Evolutionary conservation across 2,888 invertebrate genomes (phyloP).

Genomic region (Dryadula phaetusa): DNA sequence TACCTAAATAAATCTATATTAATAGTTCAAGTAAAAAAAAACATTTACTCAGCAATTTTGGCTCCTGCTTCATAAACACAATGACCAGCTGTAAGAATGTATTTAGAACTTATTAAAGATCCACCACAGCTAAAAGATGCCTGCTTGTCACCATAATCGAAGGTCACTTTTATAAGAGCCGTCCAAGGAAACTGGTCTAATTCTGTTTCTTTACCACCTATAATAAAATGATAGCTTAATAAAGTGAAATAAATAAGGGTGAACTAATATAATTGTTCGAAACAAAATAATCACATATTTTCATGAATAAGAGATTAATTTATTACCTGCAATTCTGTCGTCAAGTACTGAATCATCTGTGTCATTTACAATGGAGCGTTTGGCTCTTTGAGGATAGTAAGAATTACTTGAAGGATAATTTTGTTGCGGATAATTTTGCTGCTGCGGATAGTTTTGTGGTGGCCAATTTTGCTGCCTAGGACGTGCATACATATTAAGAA

Average conservation of each 20-base stretch:
- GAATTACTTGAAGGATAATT: constrained; percentile 27
- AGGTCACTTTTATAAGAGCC: constrained; percentile 63
- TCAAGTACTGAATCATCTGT: constrained; percentile 50
- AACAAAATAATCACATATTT: neutral
- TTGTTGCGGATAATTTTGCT: constrained; percentile 23
- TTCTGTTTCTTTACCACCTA: constrained; percentile 72
- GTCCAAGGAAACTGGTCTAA: constrained; percentile 76
- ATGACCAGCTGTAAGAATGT: constrained; percentile 73
- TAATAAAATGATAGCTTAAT: neutral
- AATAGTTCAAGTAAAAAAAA: neutral
- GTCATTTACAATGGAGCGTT: constrained; percentile 42
- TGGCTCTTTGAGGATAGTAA: constrained; percentile 33
- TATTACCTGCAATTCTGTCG: constrained; percentile 60
- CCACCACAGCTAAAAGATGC: constrained; percentile 70
- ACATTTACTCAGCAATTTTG: constrained; percentile 56
- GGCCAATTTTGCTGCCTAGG: constrained; percentile 34
- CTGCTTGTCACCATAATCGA: constrained; percentile 56
- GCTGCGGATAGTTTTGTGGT: constrained; percentile 37
- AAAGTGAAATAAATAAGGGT: neutral
- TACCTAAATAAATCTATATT: neutral
- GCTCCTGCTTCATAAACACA: constrained; percentile 63
- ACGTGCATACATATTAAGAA: constrained; percentile 44
- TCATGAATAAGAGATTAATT: too few species aligned
- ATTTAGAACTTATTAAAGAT: constrained; percentile 68
- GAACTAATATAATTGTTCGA: neutral